Evolutionary conservation across 2,113 vertebrate species (phyloP), one percentile per base, ranked within the genome.

Genomic region (Ursus arctos): DNA sequence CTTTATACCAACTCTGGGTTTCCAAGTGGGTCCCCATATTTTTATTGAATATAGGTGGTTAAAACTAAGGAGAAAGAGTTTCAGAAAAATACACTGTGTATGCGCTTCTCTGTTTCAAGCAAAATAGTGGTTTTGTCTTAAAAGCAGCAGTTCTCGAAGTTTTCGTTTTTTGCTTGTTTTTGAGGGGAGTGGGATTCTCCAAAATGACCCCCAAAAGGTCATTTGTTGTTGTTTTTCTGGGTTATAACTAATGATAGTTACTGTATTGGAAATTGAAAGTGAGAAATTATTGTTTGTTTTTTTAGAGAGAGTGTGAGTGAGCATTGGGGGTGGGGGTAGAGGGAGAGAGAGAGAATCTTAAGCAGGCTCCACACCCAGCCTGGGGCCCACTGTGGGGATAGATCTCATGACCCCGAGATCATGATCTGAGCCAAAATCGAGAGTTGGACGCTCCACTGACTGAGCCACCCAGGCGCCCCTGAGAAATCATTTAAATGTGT

Each of bases 41-140:
- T 95, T n/a, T 51, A 77, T 61, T 40, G 19, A 87, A 57, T 57
- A 77, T 65, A 65, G 51, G 65, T 55, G n/a, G 36, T 91, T 69
- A n/a, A 72, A 77, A 28, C 31, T 63, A 36, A 26, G 76, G 43
- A 95, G 43, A 49, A 87, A 63, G 36, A 8, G 3, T 91, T 86
- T 14, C 53, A 88, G 69, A 53, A 33, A 93, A 83, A 57, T 47
- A 67, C 0, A 69, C n/a, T 91, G 22, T 36, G 40, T 1, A 24
- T 5, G 15, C 53, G 12, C 8, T 69, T 72, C 61, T 85, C 24
- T 24, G 67, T 87, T 93, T 82, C 36, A 93, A 76, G 57, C 28
- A 96, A 93, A 53, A 85, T 5, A 33, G n/a, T 84, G 57, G 10
- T 86, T 81, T 86, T 57, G 7, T 90, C 87, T 93, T 89, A 72